Base-by-base conservation (phyloP, 2,888 invertebrate species). In the Dynastes tityus region DNA sequence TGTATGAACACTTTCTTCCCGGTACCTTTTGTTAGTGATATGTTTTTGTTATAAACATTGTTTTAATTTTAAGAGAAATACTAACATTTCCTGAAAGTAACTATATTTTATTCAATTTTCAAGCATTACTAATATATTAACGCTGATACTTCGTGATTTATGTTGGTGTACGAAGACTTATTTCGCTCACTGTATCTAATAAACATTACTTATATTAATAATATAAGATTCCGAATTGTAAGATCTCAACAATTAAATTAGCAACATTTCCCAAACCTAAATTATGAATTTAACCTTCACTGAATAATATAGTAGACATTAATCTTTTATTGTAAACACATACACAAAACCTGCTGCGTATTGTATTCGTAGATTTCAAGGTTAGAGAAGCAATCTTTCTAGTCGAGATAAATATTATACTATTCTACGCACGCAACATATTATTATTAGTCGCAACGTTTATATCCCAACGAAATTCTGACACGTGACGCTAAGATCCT, bases 271-370 rank as follows among this genome's bases (percentile, higher is more conserved):
- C 63, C 29, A 63, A 63, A 29, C 32, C 27, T 8, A n/a, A 0
- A 63, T 63, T 63, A 63, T 63, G 22, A 32, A 29, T 63, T 63
- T 63, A 32, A 63, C 63, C 63, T 63, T 32, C 63, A n/a, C 63
- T 32, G 27, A 63, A 63, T 32, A 63, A 63, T 63, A 63, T 32
- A 32, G 13, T 32, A 63, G 11, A 13, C 32, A 63, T 63, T 63
- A 63, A 63, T 27, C 63, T 63, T 63, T 63, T 32, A 22, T 63
- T 63, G 32, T 27, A 32, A 29, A 32, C 13, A 63, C 63, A 63
- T 63, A 13, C 22, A 63, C 63, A 29, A 63, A 63, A 63, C 63
- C 32, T 32, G 32, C 63, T 63, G 63, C 63, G 63, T 29, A 32
- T 63, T 63, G 63, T 63, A 63, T 63, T 63, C 6, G 63, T 29